A percentile compares a stretch with the other conserved stretches of the same genome.
Conservation (phyloP, 2,113 vertebrate species). For the Sander lucioperca region DNA sequence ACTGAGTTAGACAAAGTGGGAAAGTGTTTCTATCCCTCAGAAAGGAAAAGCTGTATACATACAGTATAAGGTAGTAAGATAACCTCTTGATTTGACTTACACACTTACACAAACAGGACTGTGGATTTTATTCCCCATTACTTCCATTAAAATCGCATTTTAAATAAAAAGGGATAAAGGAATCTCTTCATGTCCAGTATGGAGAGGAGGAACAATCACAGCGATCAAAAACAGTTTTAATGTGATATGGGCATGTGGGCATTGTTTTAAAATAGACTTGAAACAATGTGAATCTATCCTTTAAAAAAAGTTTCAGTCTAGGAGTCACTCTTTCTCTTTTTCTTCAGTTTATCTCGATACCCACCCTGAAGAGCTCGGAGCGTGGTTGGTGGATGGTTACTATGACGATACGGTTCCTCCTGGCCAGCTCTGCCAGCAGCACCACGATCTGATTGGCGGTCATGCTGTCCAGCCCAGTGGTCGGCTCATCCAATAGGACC, state of each 20-base stretch:
- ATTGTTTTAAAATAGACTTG: background rate
- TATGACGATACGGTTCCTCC: conserved; percentile 90
- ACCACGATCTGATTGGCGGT: conserved; percentile 93
- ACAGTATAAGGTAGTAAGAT: background rate
- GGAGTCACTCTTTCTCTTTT: background rate
- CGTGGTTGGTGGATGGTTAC: conserved; percentile 97
- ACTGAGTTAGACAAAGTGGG: background rate
- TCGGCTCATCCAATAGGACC: conserved; percentile 95
- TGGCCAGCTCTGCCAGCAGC: conserved; percentile 89
- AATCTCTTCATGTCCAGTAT: background rate
- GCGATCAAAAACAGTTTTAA: background rate
- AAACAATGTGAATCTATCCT: background rate
- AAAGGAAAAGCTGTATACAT: background rate
- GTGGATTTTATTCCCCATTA: background rate
- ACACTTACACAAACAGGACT: background rate
- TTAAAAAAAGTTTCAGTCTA: conserved; percentile 3
- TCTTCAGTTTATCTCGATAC: conserved; percentile 29
- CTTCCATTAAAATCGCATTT: background rate
- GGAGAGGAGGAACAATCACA: too few relatives aligned
- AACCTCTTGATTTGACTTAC: background rate
- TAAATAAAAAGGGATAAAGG: background rate
- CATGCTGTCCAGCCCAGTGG: conserved; percentile 95
- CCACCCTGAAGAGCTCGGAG: conserved; percentile 94
- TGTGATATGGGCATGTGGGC: background rate
- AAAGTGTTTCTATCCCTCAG: background rate